Evolutionary conservation across 2,888 invertebrate species (phyloP), one percentile per base, ranked within the genome.

Genomic region (Anthrax anthrax): DNA sequence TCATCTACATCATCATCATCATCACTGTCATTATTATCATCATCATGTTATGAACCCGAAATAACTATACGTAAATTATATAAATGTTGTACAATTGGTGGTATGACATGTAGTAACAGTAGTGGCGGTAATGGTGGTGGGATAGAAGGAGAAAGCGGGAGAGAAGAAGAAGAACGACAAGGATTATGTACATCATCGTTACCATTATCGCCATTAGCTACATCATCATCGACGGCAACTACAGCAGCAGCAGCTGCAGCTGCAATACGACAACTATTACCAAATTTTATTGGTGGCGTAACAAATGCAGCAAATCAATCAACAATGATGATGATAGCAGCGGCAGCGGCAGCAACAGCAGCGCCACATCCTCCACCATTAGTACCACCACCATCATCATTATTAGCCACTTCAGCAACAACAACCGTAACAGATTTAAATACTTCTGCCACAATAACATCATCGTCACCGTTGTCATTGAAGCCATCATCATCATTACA

Each of bases 51-150:
- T 52, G 67, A 67, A 49, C 65, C 64, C 12, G 67, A 67, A 54
- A 60, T 68, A 52, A 66, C 65, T 44, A 65, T 67, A 56, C 59
- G 62, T 38, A 61, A 62, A 58, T 58, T 66, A 56, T 68, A 64
- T 53, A 68, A 68, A 56, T 67, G 64, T 48, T 65, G 65, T 52
- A 46, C 40, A n/a, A 34, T 42, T 36, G 44, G 39, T 36, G 44
- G 39, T 36, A 39, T 27, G 27, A 39, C 36, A 34, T 48, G 48
- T 40, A 40, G 39, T 44, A 27, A 37, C n/a, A n/a, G n/a, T n/a
- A n/a, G n/a, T 19, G 44, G 48, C 42, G 44, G 47, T 49, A n/a
- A n/a, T n/a, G n/a, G n/a, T n/a, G n/a, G n/a, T n/a, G n/a, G n/a
- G n/a, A n/a, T n/a, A n/a, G n/a, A n/a, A n/a, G n/a, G n/a, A n/a